Conservation (phyloP, 2,888 invertebrate genomes). For the Sepiola atlantica region DNA sequence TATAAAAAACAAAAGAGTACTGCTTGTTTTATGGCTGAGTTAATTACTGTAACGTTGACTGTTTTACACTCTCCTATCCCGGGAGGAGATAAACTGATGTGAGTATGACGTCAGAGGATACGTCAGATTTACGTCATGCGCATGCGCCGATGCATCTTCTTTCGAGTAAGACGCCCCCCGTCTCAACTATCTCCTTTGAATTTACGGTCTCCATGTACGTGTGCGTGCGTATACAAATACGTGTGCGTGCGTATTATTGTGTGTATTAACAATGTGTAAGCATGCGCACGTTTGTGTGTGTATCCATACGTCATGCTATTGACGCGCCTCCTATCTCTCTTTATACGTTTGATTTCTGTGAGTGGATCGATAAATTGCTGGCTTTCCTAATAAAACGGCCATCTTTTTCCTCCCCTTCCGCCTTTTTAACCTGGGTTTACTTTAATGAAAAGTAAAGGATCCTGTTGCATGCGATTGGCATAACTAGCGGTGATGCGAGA, state of each 20-base stretch:
- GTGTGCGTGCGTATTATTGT: too few relatives aligned
- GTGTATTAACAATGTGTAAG: too few relatives aligned
- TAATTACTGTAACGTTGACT: conserved; percentile 1
- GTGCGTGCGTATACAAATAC: not conserved
- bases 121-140: conserved; percentile 13
- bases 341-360: not conserved
- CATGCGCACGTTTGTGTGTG: not conserved
- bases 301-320: not conserved
- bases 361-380: not conserved
- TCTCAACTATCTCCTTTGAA: not conserved
- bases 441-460: conserved; percentile 11
- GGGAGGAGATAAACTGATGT: not conserved
- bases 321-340: not conserved
- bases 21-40: conserved; percentile 18
- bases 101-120: conserved; percentile 16
- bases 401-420: not conserved
- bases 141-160: not conserved
- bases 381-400: not conserved
- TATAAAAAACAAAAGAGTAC: not conserved
- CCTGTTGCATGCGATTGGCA: not conserved
- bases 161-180: not conserved
- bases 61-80: conserved; percentile 19
- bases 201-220: too few relatives aligned
- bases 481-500: too few relatives aligned
- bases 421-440: not conserved